Evolutionary conservation across 2,797 vertebrate genomes (phyloP).

Genomic region (Crocidura indochinensis): DNA sequence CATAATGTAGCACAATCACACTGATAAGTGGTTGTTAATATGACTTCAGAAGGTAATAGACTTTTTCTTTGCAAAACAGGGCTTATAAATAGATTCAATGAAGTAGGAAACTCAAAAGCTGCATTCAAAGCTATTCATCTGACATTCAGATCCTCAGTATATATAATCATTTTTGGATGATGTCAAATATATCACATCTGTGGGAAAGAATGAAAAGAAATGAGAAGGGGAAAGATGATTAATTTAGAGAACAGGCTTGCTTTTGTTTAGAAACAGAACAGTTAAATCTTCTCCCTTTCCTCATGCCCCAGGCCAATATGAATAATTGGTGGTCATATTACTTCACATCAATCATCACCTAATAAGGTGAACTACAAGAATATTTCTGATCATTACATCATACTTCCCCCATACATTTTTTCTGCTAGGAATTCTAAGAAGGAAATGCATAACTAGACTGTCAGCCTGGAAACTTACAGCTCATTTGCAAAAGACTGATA

Average conservation of each 20-base stretch:
- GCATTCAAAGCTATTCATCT: conserved; percentile 70
- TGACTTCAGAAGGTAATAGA: conserved; percentile 75
- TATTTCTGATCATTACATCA: conserved; percentile 71
- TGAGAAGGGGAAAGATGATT: conserved; percentile 60
- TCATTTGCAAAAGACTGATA: conserved; percentile 61
- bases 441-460: conserved; percentile 62
- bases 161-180: conserved; percentile 66
- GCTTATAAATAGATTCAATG: conserved; percentile 78
- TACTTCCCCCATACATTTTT: neutral
- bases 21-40: conserved; percentile 75
- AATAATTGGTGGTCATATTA: conserved; percentile 54
- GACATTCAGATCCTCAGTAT: conserved; percentile 57
- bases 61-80: conserved; percentile 72
- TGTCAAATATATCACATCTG: conserved; percentile 78
- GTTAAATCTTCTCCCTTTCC: conserved; percentile 35
- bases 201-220: conserved; percentile 69
- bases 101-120: conserved; percentile 68
- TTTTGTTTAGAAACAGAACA: conserved; percentile 75
- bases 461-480: conserved; percentile 25
- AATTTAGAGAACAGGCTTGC: conserved; percentile 77
- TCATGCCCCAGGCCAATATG: conserved; percentile 24
- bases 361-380: conserved; percentile 59
- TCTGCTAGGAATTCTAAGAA: conserved; percentile 63
- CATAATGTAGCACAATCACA: conserved; percentile 60
- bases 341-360: conserved; percentile 72